phyloP scores from a whole-genome alignment of 2,797 vertebrate species.

The Girardinus metallicus region DNA sequence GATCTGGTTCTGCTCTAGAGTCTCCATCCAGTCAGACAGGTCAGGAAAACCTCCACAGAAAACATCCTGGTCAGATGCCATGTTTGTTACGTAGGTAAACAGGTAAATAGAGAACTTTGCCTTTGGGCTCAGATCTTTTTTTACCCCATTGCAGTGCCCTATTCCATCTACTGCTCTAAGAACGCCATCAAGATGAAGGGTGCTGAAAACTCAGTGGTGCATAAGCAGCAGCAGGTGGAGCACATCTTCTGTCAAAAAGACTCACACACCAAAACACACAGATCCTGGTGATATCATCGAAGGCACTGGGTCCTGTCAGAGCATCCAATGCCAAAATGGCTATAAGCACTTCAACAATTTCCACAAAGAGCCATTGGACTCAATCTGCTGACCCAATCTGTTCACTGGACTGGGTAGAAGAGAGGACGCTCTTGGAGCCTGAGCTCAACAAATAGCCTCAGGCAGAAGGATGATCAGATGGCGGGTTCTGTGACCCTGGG shows the following conservation, averaged over 20 bases:
- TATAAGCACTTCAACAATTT: neutral
- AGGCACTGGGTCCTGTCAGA: neutral
- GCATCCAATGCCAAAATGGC: neutral
- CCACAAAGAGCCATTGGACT: neutral
- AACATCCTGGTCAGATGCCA: neutral
- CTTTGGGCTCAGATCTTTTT: neutral
- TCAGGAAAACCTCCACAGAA: neutral
- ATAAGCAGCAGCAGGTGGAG: too few species aligned
- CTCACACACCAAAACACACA: too few species aligned
- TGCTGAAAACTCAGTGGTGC: too few species aligned
- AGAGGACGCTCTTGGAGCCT: neutral
- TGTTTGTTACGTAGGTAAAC: neutral
- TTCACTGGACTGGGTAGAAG: neutral
- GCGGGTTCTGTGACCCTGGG: too few species aligned
- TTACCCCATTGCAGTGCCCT: neutral
- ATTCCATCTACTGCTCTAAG: neutral
- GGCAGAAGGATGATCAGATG: too few species aligned
- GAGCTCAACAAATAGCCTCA: too few species aligned
- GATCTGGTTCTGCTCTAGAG: neutral
- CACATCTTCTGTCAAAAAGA: too few species aligned
- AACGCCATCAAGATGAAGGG: too few species aligned
- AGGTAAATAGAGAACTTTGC: neutral
- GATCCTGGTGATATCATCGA: neutral
- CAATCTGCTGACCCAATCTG: neutral
- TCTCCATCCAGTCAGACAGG: neutral